These are phyloP conservation scores for Drosophila kanekoi DNA, from an alignment of 2,888 invertebrate species.

Conservation along the genomic window DNA sequence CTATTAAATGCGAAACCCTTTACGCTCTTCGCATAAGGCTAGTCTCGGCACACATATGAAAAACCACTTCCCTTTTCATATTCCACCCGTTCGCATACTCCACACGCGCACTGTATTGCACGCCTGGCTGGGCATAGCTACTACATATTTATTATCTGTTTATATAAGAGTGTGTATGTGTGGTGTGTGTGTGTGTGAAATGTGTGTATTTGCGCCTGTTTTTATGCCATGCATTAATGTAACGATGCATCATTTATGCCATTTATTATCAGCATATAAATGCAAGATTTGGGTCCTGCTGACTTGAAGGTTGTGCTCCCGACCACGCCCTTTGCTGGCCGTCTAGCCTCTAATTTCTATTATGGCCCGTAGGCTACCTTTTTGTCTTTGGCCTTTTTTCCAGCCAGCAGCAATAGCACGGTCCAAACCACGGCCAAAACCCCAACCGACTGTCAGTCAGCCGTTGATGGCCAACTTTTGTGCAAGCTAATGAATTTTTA, in stretches of 20 bases:
- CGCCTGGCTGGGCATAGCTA: slow-evolving; percentile 48
- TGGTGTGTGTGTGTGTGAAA: slow-evolving; percentile 10
- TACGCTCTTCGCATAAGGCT: neutral
- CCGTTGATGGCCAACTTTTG: slow-evolving; percentile 59
- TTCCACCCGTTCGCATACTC: slow-evolving; percentile 26
- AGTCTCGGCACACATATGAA: neutral
- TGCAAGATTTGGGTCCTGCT: slow-evolving; percentile 69
- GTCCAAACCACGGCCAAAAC: slow-evolving; percentile 11
- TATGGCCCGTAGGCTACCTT: slow-evolving; percentile 37
- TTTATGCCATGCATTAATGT: slow-evolving; percentile 77
- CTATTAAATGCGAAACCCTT: slow-evolving; percentile 16
- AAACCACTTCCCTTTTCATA: slow-evolving; percentile 34
- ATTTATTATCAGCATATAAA: slow-evolving; percentile 79
- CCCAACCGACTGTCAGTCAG: slow-evolving; percentile 25
- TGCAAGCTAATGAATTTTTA: slow-evolving; percentile 77
- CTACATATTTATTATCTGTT: slow-evolving; percentile 68
- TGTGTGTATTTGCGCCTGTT: slow-evolving; percentile 21
- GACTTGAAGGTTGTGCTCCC: slow-evolving; percentile 40
- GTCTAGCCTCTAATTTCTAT: slow-evolving; percentile 52
- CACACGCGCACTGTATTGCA: slow-evolving; percentile 47
- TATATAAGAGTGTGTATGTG: slow-evolving; percentile 31
- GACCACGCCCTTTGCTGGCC: slow-evolving; percentile 6
- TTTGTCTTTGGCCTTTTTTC: slow-evolving; percentile 25
- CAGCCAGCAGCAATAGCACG: slow-evolving; percentile 3
- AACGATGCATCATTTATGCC: slow-evolving; percentile 81